Base-by-base conservation (phyloP, 2,797 vertebrate species). In the Melanotaenia nigrans region DNA sequence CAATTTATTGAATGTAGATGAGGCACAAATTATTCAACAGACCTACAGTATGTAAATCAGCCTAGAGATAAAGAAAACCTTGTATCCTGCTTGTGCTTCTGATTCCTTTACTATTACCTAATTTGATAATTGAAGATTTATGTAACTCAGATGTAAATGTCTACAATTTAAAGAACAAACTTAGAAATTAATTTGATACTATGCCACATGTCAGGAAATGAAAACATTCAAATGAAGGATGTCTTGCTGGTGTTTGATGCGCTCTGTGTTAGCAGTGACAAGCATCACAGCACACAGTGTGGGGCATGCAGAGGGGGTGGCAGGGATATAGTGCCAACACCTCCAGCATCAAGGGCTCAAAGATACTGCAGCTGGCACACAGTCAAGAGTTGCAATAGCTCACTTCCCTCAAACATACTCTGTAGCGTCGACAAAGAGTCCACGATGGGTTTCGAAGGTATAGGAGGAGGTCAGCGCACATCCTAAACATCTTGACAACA, bases 271-370 rank as follows among this genome's bases (percentile, higher is more conserved):
- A 61, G 35, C 61, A 38, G 40, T 65, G 78, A 68, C 60, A 83
- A 72, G 60, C 71, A 18, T 85, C 77, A 79, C 36, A 73, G 64
- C 54, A 12, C 77, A 35, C 79, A 82, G 83, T 82, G 87, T 69
- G 87, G 84, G 82, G 73, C 74, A 71, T 63, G 67, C 64, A 54
- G 89, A 88, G 92, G 90, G 85, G 92, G 92, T 78, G 87, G 86
- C 77, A 87, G 63, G 62, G 65, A 86, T 74, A 71, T 75, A 20
- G 7, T 85, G 89, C 91, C 92, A 92, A 83, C 83, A 68, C 91
- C 86, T 87, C 87, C 83, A 86, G 87, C 88, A 61, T 66, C 64
- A 66, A 25, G 57, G 79, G 87, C 92, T 93, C 90, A 93, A 93
- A 93, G 88, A 83, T 56, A 18, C 77, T 67, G 69, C 75, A 78